Base-by-base conservation (phyloP, 2,888 invertebrate species). In the Tricholauxania praeusta region DNA sequence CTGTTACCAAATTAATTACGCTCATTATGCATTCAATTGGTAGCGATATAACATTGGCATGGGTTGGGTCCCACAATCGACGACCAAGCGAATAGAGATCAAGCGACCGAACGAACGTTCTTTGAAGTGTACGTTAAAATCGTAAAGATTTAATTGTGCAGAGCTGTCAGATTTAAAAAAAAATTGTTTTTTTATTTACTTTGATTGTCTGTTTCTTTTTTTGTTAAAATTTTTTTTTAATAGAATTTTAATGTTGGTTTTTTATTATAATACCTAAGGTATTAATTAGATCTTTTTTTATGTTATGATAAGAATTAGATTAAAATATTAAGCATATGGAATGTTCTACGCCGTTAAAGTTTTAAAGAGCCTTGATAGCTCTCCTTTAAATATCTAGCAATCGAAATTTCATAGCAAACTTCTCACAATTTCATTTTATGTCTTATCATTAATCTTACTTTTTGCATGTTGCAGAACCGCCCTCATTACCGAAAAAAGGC, bases 1-100 rank as follows among this genome's bases (percentile, higher is more conserved):
- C 39, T 47, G 55, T 39, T 47, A 47, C 67, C 22, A 66, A 73
- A 71, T 73, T 73, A 73, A 73, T 70, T 70, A 73, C 65, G 51
- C 62, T 62, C 70, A 73, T 73, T 73, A 52, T 55, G 70, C 65
- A 73, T 73, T 68, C 73, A 55, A 62, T 22, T 53, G 65, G 60
- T 39, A 39, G 39, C 64, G 49, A 63, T 12, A 28, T n/a, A 5
- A 15, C 39, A 53, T 53, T 53, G 39, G 32, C 65, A 4, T 66
- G 53, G 64, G 51, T 51, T 49, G 60, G 64, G 64, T 64, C 49
- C 28, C 19, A 49, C 51, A 15, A 12, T 22, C 76, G 75, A 66
- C 74, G 74, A 75, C 57, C 74, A 69, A 57, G 66, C 28, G 65
- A 65, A 22, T 39, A 51, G 55, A 39, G 63, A 19, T 47, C 48